Conservation (phyloP, 2,113 vertebrate genomes). For the Pterophyllum scalare region DNA sequence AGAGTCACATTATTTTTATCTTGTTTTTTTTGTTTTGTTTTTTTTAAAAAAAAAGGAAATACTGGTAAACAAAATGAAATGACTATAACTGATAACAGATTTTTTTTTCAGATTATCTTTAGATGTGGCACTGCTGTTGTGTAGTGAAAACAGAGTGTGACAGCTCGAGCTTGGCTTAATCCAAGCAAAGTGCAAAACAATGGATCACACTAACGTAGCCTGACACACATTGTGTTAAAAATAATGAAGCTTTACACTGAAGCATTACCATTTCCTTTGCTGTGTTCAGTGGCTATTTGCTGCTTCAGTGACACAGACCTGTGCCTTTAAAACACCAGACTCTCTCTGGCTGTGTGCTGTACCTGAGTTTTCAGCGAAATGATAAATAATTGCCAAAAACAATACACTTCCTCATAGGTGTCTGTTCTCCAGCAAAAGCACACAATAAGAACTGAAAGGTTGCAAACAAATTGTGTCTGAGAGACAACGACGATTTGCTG, state of each 20-base stretch:
- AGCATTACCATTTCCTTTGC: constrained; percentile 3
- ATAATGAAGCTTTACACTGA: neutral
- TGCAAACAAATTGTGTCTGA: constrained; percentile 2
- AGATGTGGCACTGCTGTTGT: neutral
- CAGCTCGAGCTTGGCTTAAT: neutral
- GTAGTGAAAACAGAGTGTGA: neutral
- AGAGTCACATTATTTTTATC: neutral
- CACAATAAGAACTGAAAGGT: constrained; percentile 17
- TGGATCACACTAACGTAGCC: neutral
- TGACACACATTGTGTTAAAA: neutral
- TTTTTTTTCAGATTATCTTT: neutral
- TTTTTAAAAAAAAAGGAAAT: neutral
- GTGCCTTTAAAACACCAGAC: neutral
- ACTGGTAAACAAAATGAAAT: neutral
- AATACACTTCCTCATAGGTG: constrained; percentile 8
- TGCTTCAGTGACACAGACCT: constrained; percentile 8
- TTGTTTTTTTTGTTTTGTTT: neutral
- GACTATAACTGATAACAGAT: neutral
- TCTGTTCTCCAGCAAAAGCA: constrained; percentile 15
- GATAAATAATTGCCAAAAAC: constrained; percentile 23
- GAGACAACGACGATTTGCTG: constrained; percentile 19
- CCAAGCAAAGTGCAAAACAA: neutral
- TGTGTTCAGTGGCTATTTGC: neutral
- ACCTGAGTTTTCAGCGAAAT: neutral
- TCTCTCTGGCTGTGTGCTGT: neutral